Percentiles rank a stretch among this genome's conserved stretches.
These are phyloP conservation scores for Trichopoda pennipes DNA, from an alignment of 2,888 invertebrate species.

Conservation along the genomic window DNA sequence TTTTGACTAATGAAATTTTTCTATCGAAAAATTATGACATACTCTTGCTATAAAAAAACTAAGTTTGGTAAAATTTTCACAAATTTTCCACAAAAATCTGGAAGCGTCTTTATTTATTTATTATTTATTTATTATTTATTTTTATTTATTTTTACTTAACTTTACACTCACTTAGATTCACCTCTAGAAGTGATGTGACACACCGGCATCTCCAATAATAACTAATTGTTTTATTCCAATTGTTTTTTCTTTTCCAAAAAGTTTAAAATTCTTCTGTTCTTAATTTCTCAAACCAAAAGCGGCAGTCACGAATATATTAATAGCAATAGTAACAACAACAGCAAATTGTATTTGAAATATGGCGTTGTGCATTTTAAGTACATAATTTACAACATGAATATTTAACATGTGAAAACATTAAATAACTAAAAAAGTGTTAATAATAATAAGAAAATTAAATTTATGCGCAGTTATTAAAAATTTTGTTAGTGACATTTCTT, in stretches of 20 bases:
- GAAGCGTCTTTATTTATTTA: too few relatives aligned
- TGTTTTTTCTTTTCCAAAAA: conserved; percentile 11
- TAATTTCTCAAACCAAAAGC: conserved; percentile 12
- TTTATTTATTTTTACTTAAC: too few relatives aligned
- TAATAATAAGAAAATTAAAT: conserved; percentile 26
- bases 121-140: too few relatives aligned
- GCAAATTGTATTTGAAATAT: conserved; percentile 42
- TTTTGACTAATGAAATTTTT: too few relatives aligned
- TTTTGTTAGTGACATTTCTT: conserved; percentile 15
- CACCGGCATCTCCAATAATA: background rate
- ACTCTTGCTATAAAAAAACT: too few relatives aligned
- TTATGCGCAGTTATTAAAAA: conserved; percentile 46
- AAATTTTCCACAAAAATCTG: too few relatives aligned
- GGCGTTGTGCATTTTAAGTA: conserved; percentile 60
- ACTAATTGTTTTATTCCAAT: conserved; percentile 14
- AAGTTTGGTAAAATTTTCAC: too few relatives aligned
- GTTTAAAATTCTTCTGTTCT: conserved; percentile 7
- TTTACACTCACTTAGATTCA: background rate
- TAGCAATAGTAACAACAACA: background rate
- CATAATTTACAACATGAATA: conserved; percentile 19
- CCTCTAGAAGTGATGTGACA: background rate
- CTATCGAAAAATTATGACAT: too few relatives aligned
- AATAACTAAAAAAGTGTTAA: conserved; percentile 22
- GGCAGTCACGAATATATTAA: background rate
- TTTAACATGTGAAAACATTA: conserved; percentile 5